These are phyloP conservation scores for Rhincodon typus DNA, from an alignment of 2,797 vertebrate species.

Conservation along the genomic window DNA sequence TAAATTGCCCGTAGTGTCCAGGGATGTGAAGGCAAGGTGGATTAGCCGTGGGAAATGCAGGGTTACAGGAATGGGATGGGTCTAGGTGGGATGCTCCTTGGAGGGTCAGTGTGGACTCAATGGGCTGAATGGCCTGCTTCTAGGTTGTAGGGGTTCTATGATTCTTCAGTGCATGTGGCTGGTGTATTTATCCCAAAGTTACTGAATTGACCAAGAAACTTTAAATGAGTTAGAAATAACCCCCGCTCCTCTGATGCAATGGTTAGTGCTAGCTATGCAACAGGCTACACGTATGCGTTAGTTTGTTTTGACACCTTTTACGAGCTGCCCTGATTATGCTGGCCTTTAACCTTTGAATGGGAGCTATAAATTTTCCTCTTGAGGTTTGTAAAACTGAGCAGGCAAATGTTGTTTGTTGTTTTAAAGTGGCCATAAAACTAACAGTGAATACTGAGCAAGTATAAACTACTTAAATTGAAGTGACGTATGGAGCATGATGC, in stretches of 20 bases:
- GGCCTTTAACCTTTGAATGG: background rate
- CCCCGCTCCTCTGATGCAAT: background rate
- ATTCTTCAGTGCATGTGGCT: too few species aligned
- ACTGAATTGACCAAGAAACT: background rate
- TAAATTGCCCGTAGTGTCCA: too few species aligned
- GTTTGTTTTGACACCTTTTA: conserved; percentile 12
- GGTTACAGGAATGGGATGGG: too few species aligned
- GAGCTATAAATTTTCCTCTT: background rate
- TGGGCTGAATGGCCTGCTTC: too few species aligned
- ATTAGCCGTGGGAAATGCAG: too few species aligned
- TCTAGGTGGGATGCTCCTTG: too few species aligned
- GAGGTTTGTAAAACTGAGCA: background rate
- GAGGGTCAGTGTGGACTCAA: too few species aligned
- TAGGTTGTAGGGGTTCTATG: too few species aligned
- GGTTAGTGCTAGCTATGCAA: background rate
- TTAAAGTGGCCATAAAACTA: background rate
- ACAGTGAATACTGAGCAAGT: too few species aligned
- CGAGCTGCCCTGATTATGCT: background rate
- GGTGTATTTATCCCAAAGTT: background rate
- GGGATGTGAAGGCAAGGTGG: too few species aligned
- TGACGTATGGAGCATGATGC: background rate
- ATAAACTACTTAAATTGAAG: too few species aligned
- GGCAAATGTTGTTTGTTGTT: conserved; percentile 5
- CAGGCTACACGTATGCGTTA: background rate
- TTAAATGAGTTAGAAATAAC: background rate